Base-by-base conservation (phyloP, 2,113 vertebrate species). In the Copsychus sechellarum region DNA sequence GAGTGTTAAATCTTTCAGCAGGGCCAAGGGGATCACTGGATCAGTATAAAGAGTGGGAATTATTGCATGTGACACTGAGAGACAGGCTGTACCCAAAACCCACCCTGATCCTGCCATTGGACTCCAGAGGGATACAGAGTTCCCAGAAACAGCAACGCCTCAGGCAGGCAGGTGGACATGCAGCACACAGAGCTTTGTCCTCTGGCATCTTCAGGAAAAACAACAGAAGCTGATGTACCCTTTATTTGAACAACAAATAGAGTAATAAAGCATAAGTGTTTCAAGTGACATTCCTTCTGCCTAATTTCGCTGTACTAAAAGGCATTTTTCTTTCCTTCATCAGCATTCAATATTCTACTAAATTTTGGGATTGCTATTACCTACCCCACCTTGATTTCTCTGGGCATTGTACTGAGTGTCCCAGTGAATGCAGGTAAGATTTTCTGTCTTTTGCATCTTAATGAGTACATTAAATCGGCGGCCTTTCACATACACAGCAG, bases 281-380 rank as follows among this genome's bases (percentile, higher is more conserved):
- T 83, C 57, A 66, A 23, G 26, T 26, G 26, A 42, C 16, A 24
- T 57, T 70, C 28, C 31, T 26, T 78, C 70, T 62, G 43, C 25
- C n/a, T 71, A 4, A 18, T 90, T 94, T 91, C 73, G 81, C 47
- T 53, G 26, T 45, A 94, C n/a, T 90, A 34, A 97, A 94, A 88
- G 5, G 19, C 58, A 58, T 4, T 91, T 95, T 88, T 72, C 67
- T 86, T 96, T 93, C 88, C 54, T 91, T 51, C 96, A 94, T 81
- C 98, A 99, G 99, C 99, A 97, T 99, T 99, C 98, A 99, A 99
- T 98, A 94, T 99, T 95, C 98, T 99, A 97, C 97, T 99, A 93
- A 99, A 99, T 98, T 99, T 99, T 97, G 99, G 99, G 92, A 99
- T 99, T 61, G 99, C 99, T 24, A 97, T 99, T 92, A 99, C 99